These are phyloP conservation scores for Donacobius atricapilla DNA, from an alignment of 2,113 vertebrate genomes.

Conservation along the genomic window DNA sequence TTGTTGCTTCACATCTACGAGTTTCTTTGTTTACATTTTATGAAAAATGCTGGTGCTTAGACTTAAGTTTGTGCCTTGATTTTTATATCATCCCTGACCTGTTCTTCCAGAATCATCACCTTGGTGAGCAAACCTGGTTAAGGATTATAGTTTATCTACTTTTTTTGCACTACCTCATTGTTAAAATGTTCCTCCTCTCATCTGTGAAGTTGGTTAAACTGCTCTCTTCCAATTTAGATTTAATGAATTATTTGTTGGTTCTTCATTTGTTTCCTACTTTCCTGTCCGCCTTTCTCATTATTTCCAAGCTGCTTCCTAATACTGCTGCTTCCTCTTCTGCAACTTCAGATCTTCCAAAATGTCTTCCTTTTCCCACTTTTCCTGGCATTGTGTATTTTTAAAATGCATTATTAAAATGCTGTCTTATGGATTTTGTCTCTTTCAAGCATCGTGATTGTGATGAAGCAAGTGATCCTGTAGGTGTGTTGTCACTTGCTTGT, in stretches of 20 bases:
- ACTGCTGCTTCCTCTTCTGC: background rate
- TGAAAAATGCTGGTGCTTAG: slow-evolving; percentile 10
- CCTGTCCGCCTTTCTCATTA: background rate
- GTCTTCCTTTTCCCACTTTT: background rate
- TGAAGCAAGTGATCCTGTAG: background rate
- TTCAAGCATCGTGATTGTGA: background rate
- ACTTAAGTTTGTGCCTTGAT: slow-evolving; percentile 43
- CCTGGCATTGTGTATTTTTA: background rate
- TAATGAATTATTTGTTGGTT: background rate
- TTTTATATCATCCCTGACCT: background rate
- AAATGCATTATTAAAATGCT: background rate
- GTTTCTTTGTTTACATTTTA: background rate
- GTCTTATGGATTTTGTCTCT: background rate
- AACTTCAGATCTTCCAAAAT: background rate
- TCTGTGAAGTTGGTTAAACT: background rate
- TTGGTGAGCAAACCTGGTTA: background rate
- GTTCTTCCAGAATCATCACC: slow-evolving; percentile 21
- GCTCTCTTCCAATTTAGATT: background rate
- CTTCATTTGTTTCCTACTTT: background rate
- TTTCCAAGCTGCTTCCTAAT: slow-evolving; percentile 1
- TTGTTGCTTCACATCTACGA: background rate
- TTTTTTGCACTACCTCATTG: slow-evolving; percentile 49
- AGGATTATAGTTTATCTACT: background rate
- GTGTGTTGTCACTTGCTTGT: background rate
- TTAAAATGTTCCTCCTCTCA: background rate